These are phyloP conservation scores for Drosophila cyrtoloma DNA, from an alignment of 2,888 invertebrate species.

Conservation along the genomic window DNA sequence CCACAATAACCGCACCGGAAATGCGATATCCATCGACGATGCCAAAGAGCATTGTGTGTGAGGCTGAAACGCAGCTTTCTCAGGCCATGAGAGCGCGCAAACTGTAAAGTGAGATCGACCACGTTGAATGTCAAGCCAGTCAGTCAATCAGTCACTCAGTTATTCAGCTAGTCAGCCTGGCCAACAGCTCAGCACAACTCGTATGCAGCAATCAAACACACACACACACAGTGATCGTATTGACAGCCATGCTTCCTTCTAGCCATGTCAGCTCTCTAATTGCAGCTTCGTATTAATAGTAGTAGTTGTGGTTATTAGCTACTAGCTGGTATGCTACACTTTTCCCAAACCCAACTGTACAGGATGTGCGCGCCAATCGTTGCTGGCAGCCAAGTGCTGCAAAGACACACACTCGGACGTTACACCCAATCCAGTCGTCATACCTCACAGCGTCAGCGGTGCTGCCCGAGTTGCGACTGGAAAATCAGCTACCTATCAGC, in stretches of 20 bases:
- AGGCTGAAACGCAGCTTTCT: slow-evolving; percentile 49
- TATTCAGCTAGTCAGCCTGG: slow-evolving; percentile 15
- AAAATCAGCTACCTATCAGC: not conserved
- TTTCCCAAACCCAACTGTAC: slow-evolving; percentile 52
- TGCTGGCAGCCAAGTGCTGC: slow-evolving; percentile 8
- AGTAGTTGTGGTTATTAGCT: slow-evolving; percentile 1
- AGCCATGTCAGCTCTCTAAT: slow-evolving; percentile 43
- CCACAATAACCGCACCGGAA: slow-evolving; percentile 75
- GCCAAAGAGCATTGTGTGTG: slow-evolving; percentile 25
- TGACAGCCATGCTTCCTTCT: slow-evolving; percentile 67
- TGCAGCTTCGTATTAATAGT: slow-evolving; percentile 31
- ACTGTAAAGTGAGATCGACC: slow-evolving; percentile 60
- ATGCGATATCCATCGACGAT: slow-evolving; percentile 62
- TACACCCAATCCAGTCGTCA: slow-evolving; percentile 20
- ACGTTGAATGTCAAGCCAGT: slow-evolving; percentile 39
- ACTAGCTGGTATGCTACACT: slow-evolving; percentile 34
- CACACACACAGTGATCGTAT: slow-evolving; percentile 52
- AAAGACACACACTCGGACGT: slow-evolving; percentile 6
- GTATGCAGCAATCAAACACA: slow-evolving; percentile 33
- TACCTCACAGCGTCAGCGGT: not conserved
- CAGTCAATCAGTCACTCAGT: slow-evolving; percentile 35
- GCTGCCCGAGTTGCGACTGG: not conserved
- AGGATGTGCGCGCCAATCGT: slow-evolving; percentile 47
- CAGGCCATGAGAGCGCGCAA: slow-evolving; percentile 60
- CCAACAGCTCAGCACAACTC: not conserved